Conservation (phyloP, 2,797 vertebrate species). For the Galago senegalensis region DNA sequence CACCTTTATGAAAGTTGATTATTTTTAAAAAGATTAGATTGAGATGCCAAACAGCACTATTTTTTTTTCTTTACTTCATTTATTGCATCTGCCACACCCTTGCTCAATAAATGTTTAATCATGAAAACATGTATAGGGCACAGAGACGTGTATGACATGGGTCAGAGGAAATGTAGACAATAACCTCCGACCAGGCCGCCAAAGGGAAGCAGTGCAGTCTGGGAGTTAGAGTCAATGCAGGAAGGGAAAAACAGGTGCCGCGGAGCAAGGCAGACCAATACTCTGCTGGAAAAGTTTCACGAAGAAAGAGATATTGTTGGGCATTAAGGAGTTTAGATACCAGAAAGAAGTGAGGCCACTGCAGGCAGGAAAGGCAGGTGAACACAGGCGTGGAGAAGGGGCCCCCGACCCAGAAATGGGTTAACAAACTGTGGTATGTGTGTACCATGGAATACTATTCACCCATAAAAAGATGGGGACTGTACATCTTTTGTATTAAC, state of each 20-base stretch:
- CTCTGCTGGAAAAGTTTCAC: not conserved
- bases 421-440: too few species aligned
- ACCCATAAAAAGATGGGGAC: too few species aligned
- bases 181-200: not conserved
- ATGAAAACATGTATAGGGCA: not conserved
- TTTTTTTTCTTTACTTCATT: conserved; percentile 13
- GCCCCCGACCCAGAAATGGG: too few species aligned
- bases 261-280: not conserved
- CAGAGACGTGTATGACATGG: not conserved
- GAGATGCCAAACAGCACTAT: not conserved
- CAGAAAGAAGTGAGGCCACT: not conserved
- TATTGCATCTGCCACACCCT: not conserved
- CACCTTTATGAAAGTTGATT: not conserved
- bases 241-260: not conserved
- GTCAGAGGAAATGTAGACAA: conserved; percentile 32
- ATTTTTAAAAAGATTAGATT: not conserved
- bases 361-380: not conserved
- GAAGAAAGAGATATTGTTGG: not conserved
- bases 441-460: too few species aligned
- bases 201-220: not conserved
- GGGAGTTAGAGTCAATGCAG: accelerated
- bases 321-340: not conserved
- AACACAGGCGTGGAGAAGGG: not conserved
- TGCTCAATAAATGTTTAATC: not conserved
- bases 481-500: too few species aligned